phyloP scores from a whole-genome alignment of 2,113 vertebrate species.

The Gadus macrocephalus region DNA sequence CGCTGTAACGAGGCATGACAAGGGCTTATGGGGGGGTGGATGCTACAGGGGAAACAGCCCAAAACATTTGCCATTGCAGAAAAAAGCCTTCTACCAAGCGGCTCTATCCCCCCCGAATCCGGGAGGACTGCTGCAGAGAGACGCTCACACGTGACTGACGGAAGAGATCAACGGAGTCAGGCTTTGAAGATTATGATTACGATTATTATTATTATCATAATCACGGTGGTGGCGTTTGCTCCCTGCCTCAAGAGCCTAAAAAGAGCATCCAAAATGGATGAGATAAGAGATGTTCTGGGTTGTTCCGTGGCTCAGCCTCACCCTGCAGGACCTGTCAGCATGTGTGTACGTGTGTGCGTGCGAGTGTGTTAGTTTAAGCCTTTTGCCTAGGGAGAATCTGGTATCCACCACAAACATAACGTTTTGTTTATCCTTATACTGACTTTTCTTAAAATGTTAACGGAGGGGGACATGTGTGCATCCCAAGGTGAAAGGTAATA shows the following conservation, averaged over 20 bases:
- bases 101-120: neutral
- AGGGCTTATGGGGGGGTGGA: slow-evolving; percentile 34
- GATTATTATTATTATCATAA: slow-evolving; percentile 20
- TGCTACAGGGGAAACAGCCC: slow-evolving; percentile 4
- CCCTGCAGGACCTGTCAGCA: slow-evolving; percentile 19
- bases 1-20: slow-evolving; percentile 54
- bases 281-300: slow-evolving; percentile 10
- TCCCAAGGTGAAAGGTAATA: slow-evolving; percentile 15
- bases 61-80: slow-evolving; percentile 23
- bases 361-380: slow-evolving; percentile 21
- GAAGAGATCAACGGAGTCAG: slow-evolving; percentile 10
- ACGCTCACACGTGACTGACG: slow-evolving; percentile 19
- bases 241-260: slow-evolving; percentile 23
- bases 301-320: slow-evolving; percentile 16
- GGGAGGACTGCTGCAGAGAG: slow-evolving; percentile 24
- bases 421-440: slow-evolving; percentile 18
- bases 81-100: slow-evolving; percentile 24
- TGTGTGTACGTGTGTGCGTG: no score
- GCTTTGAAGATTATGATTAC: slow-evolving; percentile 44
- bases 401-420: slow-evolving; percentile 25
- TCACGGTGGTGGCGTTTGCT: slow-evolving; percentile 2
- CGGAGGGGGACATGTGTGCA: slow-evolving; percentile 1
- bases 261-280: neutral
- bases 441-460: slow-evolving; percentile 18
- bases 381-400: slow-evolving; percentile 29